A percentile compares a stretch with the other conserved stretches of the same genome.
These are phyloP conservation scores for Mus minutoides DNA, from an alignment of 2,797 vertebrate genomes.

Conservation along the genomic window DNA sequence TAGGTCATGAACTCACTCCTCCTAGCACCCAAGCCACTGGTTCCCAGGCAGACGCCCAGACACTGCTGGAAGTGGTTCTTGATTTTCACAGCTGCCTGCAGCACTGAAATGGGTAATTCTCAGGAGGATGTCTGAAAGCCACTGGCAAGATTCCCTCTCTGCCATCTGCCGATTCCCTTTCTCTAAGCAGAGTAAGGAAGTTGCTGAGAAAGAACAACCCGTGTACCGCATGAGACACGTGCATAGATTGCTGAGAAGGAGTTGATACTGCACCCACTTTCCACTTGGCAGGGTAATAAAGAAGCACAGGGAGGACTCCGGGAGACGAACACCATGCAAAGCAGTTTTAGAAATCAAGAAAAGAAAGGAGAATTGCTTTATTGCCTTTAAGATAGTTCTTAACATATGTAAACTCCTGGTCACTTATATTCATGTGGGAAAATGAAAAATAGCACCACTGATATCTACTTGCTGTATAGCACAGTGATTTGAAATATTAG, in stretches of 20 bases:
- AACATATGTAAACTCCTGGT: background rate
- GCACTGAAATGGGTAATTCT: constrained; percentile 52
- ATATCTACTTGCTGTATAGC: background rate
- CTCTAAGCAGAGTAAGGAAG: background rate
- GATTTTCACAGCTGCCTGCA: constrained; percentile 40
- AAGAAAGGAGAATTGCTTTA: background rate
- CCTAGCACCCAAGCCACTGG: constrained; percentile 9
- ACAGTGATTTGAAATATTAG: background rate
- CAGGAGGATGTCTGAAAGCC: constrained; percentile 3
- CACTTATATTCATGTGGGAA: background rate
- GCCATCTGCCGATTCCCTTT: constrained; percentile 42
- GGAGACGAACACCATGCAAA: background rate
- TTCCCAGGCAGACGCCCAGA: constrained; percentile 39
- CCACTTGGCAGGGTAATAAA: background rate
- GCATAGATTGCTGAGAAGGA: background rate
- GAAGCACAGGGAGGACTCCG: background rate
- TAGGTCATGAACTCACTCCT: constrained; percentile 24
- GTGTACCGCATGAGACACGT: background rate
- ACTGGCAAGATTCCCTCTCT: constrained; percentile 12
- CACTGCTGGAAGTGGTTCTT: constrained; percentile 20
- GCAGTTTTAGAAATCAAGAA: background rate
- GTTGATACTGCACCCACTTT: background rate
- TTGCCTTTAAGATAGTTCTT: background rate
- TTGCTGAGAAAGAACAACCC: constrained; percentile 15
- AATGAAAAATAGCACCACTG: background rate